Conservation (phyloP, 1,140 invertebrate genomes). For the Stenopsyche tienmushanensis region DNA sequence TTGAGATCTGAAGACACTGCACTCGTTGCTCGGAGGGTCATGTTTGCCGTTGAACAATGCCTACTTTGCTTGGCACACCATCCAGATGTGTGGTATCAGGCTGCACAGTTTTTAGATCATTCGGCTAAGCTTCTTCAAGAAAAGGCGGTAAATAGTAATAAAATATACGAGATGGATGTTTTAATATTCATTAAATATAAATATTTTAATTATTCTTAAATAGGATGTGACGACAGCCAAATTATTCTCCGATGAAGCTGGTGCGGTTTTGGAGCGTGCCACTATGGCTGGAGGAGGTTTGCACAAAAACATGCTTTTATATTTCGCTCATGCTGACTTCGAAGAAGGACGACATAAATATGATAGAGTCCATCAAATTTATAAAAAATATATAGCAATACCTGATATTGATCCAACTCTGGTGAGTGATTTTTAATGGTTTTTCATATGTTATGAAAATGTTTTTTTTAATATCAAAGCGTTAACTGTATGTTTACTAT, state of each 20-base stretch:
- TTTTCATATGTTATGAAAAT: too few relatives aligned
- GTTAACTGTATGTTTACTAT: too few relatives aligned
- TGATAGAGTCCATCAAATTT: conserved; percentile 97
- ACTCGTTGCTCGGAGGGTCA: conserved; percentile 88
- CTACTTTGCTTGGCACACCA: conserved; percentile 95
- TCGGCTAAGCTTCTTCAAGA: conserved; percentile 90
- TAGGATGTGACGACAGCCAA: conserved; percentile 90
- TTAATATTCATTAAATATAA: not conserved
- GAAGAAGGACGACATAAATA: conserved; percentile 96
- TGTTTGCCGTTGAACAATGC: conserved; percentile 99
- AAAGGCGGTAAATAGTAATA: conserved; percentile 75
- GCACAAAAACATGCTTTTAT: conserved; percentile 88
- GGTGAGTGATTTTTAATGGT: too few relatives aligned
- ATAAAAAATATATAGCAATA: conserved; percentile 87
- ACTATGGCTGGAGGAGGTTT: conserved; percentile 85
- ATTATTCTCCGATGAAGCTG: conserved; percentile 90
- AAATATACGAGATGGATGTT: conserved; percentile 12
- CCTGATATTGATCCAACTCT: conserved; percentile 91
- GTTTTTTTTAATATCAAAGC: too few relatives aligned
- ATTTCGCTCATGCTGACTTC: conserved; percentile 98
- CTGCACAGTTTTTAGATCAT: conserved; percentile 92
- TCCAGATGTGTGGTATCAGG: conserved; percentile 98
- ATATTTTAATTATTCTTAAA: conserved; percentile 9
- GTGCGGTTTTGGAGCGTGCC: conserved; percentile 90
- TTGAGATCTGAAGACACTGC: conserved; percentile 93